Evolutionary conservation across 2,888 invertebrate species (phyloP), one percentile per base, ranked within the genome.

Genomic region (Nysson spinosus): DNA sequence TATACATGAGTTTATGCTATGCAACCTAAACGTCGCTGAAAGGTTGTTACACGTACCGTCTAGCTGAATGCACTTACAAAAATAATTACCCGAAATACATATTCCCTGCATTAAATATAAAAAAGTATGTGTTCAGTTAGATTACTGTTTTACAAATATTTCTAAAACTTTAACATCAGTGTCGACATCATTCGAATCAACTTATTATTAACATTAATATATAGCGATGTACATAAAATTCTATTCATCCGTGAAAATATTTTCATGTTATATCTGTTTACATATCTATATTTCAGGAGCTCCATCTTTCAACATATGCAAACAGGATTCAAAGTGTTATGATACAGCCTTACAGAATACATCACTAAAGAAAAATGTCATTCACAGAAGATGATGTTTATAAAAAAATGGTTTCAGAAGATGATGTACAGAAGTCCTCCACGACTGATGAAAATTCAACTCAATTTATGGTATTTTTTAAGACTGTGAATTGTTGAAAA

Each of bases 1-100:
- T 51, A 60, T 52, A 52, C 52, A 62, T 61, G 70, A 74, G 77
- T 69, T 73, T 63, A 67, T 73, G 64, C 73, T 70, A 67, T 62
- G 67, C 62, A 67, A 69, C 39, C 64, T 60, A 44, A 61, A 43
- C 24, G 40, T 56, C 49, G 22, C 26, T 49, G 12, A 65, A 57
- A 63, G 43, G 44, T 66, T 61, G 46, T 51, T 24, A 30, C 46
- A 51, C 54, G 34, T 61, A 39, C 34, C 40, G 49, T 5, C n/a
- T 35, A 35, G 34, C n/a, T 34, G 20, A 30, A 34, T 9, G 30
- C 22, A 50, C 6, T 32, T 44, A 32, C 35, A 50, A 55, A 49
- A 40, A 51, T 34, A 20, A 26, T 14, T 22, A 39, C 3, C 26
- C 14, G 3, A 43, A 35, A 44, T 49, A 32, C 35, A 12, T 14